Evolutionary conservation across 2,797 vertebrate genomes (phyloP), one percentile per base, ranked within the genome.

Genomic region (Phrynocephalus guinanensis): DNA sequence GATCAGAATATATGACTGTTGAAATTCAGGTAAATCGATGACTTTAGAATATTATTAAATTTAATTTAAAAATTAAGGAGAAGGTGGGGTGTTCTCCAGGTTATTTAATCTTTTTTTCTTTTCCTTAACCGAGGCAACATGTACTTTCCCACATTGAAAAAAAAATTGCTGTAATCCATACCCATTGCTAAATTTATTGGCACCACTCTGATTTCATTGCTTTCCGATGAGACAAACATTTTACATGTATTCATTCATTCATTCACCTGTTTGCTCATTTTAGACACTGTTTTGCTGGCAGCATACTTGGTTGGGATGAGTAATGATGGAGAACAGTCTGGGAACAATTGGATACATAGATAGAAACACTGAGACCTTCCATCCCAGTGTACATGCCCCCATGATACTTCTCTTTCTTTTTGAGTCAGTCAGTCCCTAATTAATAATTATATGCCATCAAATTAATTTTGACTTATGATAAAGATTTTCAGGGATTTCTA

Each of bases 311-410:
- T 92, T 79, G 82, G 84, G 92, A 1, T n/a, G 92, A 70, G 85
- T 85, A 93, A 72, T 83, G 94, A 93, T 82, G 90, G 91, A 94
- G 93, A 79, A 68, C 85, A 79, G 90, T 91, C 88, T 76, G 9
- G 52, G 16, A 30, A 30, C 5, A 63, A 52, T n/a, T 52, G 63
- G 16, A 79, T 33, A 63, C 22, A 63, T 2, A n/a, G 10, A 63
- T 2, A n/a, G 10, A 22, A 20, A 3, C 73, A 77, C 6, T 20
- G 5, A 33, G 1, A 1, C 24, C 13, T 20, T 30, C 56, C 30
- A 3, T 60, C 6, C 56, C 56, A 30, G 20, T 73, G 38, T 26
- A 52, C n/a, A 20, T 30, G 18, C 30, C 4, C 38, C 22, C 9
- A 26, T 44, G 28, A 38, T 22, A 33, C 52, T 16, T 63, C 18